Conservation (phyloP, 2,113 vertebrate genomes). For the Scophthalmus maximus region DNA sequence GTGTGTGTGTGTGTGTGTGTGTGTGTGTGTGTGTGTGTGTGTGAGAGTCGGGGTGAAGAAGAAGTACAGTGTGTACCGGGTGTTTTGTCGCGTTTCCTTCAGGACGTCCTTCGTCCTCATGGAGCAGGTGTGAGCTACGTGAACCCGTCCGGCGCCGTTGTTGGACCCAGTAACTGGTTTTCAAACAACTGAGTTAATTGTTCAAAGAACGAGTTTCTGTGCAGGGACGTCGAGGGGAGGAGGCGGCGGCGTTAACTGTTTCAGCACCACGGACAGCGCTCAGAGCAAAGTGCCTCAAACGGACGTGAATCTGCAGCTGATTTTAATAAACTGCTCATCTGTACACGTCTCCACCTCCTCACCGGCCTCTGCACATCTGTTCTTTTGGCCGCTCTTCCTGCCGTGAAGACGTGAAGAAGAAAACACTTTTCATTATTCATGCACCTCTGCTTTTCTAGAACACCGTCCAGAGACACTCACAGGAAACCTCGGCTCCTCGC, state of each 20-base stretch:
- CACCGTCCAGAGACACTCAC: slow-evolving; percentile 10
- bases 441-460: slow-evolving; percentile 41
- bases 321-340: not conserved
- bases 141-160: not conserved
- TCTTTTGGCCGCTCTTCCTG: not conserved
- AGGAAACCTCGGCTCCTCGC: not conserved
- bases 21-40: slow-evolving; percentile 29
- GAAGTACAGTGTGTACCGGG: slow-evolving; percentile 33
- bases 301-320: too few relatives aligned
- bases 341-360: too few relatives aligned
- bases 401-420: slow-evolving; percentile 24
- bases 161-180: slow-evolving; percentile 25
- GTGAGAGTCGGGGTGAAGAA: slow-evolving; percentile 3
- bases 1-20: not conserved
- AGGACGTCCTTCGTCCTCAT: slow-evolving; percentile 6
- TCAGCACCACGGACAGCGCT: slow-evolving; percentile 76
- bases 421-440: slow-evolving; percentile 70
- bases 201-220: too few relatives aligned
- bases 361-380: slow-evolving; percentile 5
- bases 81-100: too few relatives aligned
- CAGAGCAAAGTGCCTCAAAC: too few relatives aligned
- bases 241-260: slow-evolving; percentile 21
- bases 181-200: slow-evolving; percentile 23
- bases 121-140: not conserved
- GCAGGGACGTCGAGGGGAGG: not conserved